These are phyloP conservation scores for Myripristis jacobus DNA, from an alignment of 2,797 vertebrate species.

Conservation along the genomic window DNA sequence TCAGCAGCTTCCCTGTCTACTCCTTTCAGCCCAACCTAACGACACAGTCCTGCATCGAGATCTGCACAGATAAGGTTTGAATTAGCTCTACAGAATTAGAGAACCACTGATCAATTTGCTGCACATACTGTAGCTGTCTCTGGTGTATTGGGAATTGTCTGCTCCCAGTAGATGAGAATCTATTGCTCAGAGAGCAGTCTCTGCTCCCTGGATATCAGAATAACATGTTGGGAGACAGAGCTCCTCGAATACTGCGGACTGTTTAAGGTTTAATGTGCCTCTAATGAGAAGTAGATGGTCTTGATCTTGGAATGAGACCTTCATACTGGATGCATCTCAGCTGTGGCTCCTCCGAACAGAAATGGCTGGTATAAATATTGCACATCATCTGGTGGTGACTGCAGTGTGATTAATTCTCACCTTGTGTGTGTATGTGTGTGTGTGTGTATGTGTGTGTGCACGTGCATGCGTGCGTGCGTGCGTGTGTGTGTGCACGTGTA, in stretches of 20 bases:
- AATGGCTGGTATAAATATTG: conserved; percentile 32
- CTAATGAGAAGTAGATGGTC: conserved; percentile 56
- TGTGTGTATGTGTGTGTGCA: background rate
- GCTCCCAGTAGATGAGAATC: background rate
- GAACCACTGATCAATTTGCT: conserved; percentile 31
- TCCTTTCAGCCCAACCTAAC: conserved; percentile 88
- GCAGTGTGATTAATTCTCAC: conserved; percentile 12
- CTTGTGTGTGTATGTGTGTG: background rate
- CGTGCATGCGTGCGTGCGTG: conserved; percentile 43
- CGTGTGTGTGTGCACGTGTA: background rate
- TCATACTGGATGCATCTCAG: conserved; percentile 27
- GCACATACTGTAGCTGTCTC: conserved; percentile 10
- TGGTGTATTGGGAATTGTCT: background rate
- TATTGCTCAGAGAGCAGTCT: conserved; percentile 37
- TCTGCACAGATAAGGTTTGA: conserved; percentile 94
- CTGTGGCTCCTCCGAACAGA: conserved; percentile 34
- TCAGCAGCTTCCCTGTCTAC: conserved; percentile 84
- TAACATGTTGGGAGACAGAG: conserved; percentile 22
- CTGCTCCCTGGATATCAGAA: conserved; percentile 34
- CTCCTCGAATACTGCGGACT: conserved; percentile 49
- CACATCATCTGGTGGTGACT: conserved; percentile 21
- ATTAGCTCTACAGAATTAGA: conserved; percentile 26
- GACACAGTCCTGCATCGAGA: conserved; percentile 90
- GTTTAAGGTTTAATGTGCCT: conserved; percentile 60
- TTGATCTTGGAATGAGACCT: conserved; percentile 42